phyloP scores from a whole-genome alignment of 2,888 invertebrate genomes.

The Junonia oenone region DNA sequence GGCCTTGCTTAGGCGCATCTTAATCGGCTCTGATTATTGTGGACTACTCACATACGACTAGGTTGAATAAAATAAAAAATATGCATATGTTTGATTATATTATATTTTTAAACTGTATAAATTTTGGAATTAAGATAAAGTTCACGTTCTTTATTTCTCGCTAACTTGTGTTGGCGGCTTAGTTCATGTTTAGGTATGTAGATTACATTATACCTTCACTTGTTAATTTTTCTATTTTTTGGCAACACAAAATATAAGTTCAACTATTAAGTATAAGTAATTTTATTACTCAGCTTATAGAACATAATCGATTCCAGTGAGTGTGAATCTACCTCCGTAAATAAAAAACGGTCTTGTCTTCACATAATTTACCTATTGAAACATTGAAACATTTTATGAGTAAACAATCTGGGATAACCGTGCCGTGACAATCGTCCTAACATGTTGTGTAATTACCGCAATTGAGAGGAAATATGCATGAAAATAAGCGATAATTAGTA shows the following conservation, averaged over 20 bases:
- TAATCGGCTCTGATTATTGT: constrained; percentile 29
- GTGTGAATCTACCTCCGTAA: constrained; percentile 27
- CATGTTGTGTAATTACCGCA: constrained; percentile 5
- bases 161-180: no score
- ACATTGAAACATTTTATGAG: constrained; percentile 35
- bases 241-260: no score
- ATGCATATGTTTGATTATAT: no score
- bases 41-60: constrained; percentile 15
- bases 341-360: constrained; percentile 29
- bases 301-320: constrained; percentile 6
- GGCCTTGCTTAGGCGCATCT: constrained; percentile 42
- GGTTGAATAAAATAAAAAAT: neutral
- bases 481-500: neutral
- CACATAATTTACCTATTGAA: constrained; percentile 34
- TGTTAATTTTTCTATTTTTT: no score
- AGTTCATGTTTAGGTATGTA: no score
- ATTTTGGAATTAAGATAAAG: no score
- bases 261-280: no score
- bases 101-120: no score
- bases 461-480: constrained; percentile 6
- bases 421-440: constrained; percentile 33
- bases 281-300: no score
- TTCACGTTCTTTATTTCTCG: no score
- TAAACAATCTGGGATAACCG: constrained; percentile 35
- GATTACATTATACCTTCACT: no score